Evolutionary conservation across 2,888 invertebrate genomes (phyloP), one percentile per base, ranked within the genome.

Genomic region (Hypena proboscidalis): DNA sequence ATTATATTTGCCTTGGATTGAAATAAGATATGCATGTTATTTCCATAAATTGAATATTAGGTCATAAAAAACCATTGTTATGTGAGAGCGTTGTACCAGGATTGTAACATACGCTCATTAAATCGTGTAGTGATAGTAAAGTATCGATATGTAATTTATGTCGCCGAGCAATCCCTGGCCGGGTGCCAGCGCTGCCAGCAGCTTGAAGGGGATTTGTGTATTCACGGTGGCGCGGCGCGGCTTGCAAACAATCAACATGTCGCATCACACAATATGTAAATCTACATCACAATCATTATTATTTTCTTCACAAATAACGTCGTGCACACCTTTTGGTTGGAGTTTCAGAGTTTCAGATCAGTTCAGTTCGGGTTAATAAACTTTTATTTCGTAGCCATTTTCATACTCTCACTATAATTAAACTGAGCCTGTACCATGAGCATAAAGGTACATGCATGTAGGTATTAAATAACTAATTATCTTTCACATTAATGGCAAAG

Each of bases 131-230:
- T 65, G 56, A 63, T 67, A 67, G 64, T 61, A 65, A 65, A 67
- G 65, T 67, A 60, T 70, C 70, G 63, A 67, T 72, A 67, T 69
- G 76, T 70, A 71, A 67, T 72, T 72, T 67, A 76, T 69, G 59
- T 57, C 46, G 50, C 48, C 58, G 67, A 68, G 71, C 67, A 66
- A 70, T 62, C 61, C 58, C 68, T 81, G 82, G 80, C 72, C 27
- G 27, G 34, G 23, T 57, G 80, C 81, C 81, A 80, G 67, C 45
- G 34, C 25, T 57, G 80, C 81, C 81, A 80, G 67, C 45, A 37
- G 38, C 58, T 58, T 45, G 36, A 58, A 62, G 56, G 49, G 50
- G 50, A 55, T 38, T 57, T 59, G 50, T 55, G 50, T 69, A 69
- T 66, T 60, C 59, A 67, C 64, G 45, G 36, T n/a, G n/a, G n/a